phyloP scores from a whole-genome alignment of 2,113 vertebrate species.

The Crotalus tigris region DNA sequence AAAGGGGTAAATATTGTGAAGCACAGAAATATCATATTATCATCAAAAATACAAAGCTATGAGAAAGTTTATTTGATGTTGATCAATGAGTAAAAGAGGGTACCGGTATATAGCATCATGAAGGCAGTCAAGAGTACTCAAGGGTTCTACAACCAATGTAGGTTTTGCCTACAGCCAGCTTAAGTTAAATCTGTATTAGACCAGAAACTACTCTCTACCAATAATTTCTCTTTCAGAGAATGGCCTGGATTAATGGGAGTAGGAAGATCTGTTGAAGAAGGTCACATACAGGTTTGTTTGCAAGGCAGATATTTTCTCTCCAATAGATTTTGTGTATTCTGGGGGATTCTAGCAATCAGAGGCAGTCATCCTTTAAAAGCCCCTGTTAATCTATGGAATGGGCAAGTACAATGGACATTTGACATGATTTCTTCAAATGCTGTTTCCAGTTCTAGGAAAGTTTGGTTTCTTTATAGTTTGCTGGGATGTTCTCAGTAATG shows the following conservation, averaged over 20 bases:
- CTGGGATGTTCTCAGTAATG: background rate
- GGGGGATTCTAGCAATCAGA: background rate
- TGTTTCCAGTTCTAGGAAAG: background rate
- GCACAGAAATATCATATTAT: background rate
- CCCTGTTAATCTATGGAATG: background rate
- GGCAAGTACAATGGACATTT: background rate
- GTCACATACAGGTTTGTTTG: background rate
- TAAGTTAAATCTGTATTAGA: background rate
- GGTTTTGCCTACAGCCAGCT: too few relatives aligned
- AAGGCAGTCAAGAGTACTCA: background rate
- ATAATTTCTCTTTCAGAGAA: background rate
- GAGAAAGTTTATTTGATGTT: background rate
- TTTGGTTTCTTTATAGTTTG: background rate
- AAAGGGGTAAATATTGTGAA: background rate
- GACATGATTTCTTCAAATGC: background rate
- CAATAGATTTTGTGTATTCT: background rate
- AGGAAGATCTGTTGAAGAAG: background rate
- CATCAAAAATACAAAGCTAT: background rate
- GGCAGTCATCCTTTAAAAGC: background rate
- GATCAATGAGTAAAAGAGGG: background rate
- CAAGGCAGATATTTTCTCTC: background rate
- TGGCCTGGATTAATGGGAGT: background rate
- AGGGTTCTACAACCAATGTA: background rate
- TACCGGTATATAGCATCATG: background rate
- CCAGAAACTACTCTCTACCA: background rate